Base-by-base conservation (phyloP, 2,113 vertebrate species). In the Onychostoma macrolepis region DNA sequence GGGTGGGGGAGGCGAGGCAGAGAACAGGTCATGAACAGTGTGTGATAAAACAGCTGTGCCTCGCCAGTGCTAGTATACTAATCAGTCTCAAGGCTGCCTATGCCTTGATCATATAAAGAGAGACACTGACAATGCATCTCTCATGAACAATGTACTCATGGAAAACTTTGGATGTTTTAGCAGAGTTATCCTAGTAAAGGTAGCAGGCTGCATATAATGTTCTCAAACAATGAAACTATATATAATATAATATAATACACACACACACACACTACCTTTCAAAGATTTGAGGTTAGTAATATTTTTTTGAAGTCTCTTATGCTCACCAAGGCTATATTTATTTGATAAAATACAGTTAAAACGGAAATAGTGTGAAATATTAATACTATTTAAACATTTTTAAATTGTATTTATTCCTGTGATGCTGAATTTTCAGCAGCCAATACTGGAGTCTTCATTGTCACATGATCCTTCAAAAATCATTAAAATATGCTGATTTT, bases 21-120 rank as follows among this genome's bases (percentile, higher is more conserved):
- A 69, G 56, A 43, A 45, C 56, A 67, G 80, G 69, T 82, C 53
- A 65, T 83, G 80, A 87, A 75, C 78, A 43, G 77, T 75, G 85
- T 75, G 67, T 50, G 30, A 87, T 77, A 83, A 83, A 82, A 83
- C 67, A 83, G 50, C 79, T 82, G 53, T 63, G 28, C 26, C 21
- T 82, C 45, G 19, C 53, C 17, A 65, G 28, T 38, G 50, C 67
- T 86, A 30, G 11, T 43, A 56, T 72, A 13, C 61, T 63, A 30
- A 84, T 72, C 67, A n/a, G 50, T 63, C 65, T 80, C 15, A 43
- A 61, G n/a, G 11, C 80, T 67, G 61, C 58, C 45, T 38, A 58
- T 80, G 48, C 36, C 36, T 38, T 41, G 19, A 63, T 81, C 56
- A 65, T n/a, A 63, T 9, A 13, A 36, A 81, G 56, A 65, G 26